Conservation (phyloP, 2,888 invertebrate species). For the Gerosis bhagava region DNA sequence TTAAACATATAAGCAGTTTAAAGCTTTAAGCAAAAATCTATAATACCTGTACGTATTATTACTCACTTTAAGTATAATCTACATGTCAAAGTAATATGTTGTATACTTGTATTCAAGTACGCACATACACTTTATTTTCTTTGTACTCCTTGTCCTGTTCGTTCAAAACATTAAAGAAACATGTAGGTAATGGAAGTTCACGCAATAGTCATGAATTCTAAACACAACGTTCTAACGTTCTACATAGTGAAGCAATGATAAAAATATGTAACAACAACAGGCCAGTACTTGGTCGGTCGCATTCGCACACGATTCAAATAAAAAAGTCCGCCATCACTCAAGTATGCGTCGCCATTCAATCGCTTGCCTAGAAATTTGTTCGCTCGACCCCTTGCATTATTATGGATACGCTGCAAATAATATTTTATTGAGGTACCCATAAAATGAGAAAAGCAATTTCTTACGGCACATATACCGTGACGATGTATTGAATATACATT, state of each 20-base stretch:
- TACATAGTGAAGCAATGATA: conserved; percentile 7
- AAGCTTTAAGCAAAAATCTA: no score
- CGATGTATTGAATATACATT: conserved; percentile 4
- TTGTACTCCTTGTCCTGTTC: neutral
- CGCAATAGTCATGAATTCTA: neutral
- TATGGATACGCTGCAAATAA: conserved; percentile 48
- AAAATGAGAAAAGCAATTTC: conserved; percentile 10
- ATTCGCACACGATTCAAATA: conserved; percentile 82
- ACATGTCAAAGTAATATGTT: no score
- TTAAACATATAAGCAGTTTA: no score
- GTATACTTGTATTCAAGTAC: no score
- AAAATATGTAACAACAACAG: conserved; percentile 32
- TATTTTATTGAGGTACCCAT: conserved; percentile 14
- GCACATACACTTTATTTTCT: no score
- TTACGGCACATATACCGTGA: conserved; percentile 6
- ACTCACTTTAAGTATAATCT: no score
- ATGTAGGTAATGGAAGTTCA: neutral
- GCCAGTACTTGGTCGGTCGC: conserved; percentile 50
- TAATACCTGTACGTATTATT: no score
- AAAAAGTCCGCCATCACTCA: conserved; percentile 81
- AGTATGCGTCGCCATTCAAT: conserved; percentile 79
- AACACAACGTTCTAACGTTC: neutral
- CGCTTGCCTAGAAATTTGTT: conserved; percentile 73
- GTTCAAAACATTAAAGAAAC: neutral
- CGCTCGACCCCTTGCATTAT: conserved; percentile 40